These are phyloP conservation scores for Caranx melampygus DNA, from an alignment of 2,113 vertebrate species.

Conservation along the genomic window DNA sequence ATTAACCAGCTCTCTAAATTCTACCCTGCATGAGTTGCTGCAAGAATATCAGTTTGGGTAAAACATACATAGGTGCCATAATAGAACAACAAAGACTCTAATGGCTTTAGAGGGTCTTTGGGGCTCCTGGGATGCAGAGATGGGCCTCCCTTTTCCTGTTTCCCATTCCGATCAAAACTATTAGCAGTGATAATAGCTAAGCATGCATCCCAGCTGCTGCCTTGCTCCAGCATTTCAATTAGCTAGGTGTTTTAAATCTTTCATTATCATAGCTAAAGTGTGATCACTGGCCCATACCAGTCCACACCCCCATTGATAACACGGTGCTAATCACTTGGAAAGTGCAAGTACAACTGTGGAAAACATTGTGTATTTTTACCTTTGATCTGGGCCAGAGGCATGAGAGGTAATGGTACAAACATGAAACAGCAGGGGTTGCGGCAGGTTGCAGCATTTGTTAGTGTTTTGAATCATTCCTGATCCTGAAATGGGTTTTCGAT, in stretches of 20 bases:
- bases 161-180: constrained; percentile 67
- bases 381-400: constrained; percentile 60
- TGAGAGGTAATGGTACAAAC: constrained; percentile 42
- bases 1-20: constrained; percentile 76
- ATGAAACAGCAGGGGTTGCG: constrained; percentile 62
- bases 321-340: constrained; percentile 56
- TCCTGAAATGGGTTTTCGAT: constrained; percentile 35
- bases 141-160: constrained; percentile 42
- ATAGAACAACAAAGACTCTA: constrained; percentile 60
- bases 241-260: constrained; percentile 65
- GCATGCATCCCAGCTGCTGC: constrained; percentile 75
- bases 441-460: constrained; percentile 58
- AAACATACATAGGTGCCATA: constrained; percentile 62
- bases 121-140: constrained; percentile 45
- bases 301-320: constrained; percentile 30
- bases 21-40: constrained; percentile 63
- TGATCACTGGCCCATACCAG: constrained; percentile 48
- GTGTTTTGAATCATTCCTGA: constrained; percentile 51
- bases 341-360: constrained; percentile 51
- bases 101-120: constrained; percentile 42
- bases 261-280: constrained; percentile 70
- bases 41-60: constrained; percentile 58
- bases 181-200: constrained; percentile 74
- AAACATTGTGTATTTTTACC: constrained; percentile 66
- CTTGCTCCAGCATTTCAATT: constrained; percentile 64